Percentiles rank a stretch among this genome's conserved stretches.
Evolutionary conservation across 1,140 invertebrate species (phyloP).

Genomic region (Chironomus striatipennis): DNA sequence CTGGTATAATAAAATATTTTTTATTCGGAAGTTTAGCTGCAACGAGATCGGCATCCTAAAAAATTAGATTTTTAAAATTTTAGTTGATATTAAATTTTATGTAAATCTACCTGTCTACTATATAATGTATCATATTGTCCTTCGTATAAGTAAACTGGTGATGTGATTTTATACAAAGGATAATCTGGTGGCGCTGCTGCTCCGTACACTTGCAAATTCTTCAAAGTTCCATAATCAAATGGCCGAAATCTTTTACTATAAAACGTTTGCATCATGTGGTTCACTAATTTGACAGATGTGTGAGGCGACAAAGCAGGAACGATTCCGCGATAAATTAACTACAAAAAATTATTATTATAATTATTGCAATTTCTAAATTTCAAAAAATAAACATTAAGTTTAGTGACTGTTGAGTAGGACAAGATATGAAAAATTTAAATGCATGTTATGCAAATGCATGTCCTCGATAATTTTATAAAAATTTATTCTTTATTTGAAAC

Average conservation of each 20-base stretch:
- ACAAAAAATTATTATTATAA: too few species aligned
- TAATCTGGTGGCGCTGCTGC: constrained; percentile 44
- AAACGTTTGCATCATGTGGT: constrained; percentile 39
- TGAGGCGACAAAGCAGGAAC: background rate
- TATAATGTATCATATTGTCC: constrained; percentile 44
- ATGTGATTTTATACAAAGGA: constrained; percentile 46
- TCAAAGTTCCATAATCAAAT: constrained; percentile 35
- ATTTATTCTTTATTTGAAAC: too few species aligned
- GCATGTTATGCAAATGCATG: too few species aligned
- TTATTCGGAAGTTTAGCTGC: background rate
- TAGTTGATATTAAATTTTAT: too few species aligned
- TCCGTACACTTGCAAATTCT: constrained; percentile 43
- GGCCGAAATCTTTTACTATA: constrained; percentile 34
- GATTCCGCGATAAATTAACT: background rate
- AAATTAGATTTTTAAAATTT: too few species aligned
- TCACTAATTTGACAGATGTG: constrained; percentile 29
- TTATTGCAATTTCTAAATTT: too few species aligned
- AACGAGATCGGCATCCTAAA: background rate
- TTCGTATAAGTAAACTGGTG: constrained; percentile 46
- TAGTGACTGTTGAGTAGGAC: too few species aligned
- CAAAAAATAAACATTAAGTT: too few species aligned
- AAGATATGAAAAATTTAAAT: too few species aligned
- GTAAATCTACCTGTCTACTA: background rate
- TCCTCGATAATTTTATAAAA: too few species aligned
- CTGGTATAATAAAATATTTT: background rate